Evolutionary conservation across 2,888 invertebrate genomes (phyloP), one percentile per base, ranked within the genome.

Genomic region (Leucozona laternaria): DNA sequence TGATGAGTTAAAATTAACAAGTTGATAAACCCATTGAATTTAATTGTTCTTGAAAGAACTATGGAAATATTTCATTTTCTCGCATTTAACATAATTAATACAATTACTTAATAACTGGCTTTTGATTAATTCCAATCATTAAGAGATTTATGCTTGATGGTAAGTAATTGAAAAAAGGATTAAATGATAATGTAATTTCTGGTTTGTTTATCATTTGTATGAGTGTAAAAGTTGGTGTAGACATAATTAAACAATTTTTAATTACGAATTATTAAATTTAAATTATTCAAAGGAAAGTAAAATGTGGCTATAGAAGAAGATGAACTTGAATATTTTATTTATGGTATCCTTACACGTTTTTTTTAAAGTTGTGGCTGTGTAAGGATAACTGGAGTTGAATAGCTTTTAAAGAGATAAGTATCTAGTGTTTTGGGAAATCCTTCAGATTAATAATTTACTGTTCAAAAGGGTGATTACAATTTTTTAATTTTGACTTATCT

Each of bases 1-100:
- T 37, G 22, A 34, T 70, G 75, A 71, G 50, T 25, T 58, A 50
- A 76, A 84, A 64, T 84, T 71, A 76, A 76, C 50, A 66, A 64
- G 45, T 75, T 79, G 84, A 84, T 84, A 76, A 75, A 84, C 79
- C 76, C 71, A 66, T 76, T 84, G 71, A 79, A 84, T 71, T 66
- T 45, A 28, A 0, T 45, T 40, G 40, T 22, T 5, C 31, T 8
- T 43, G 11, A n/a, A 43, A 13, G 10, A 10, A 10, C 17, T 8
- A 2, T 43, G n/a, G 7, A 43, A 45, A 15, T 45, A 45, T 45
- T 8, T 45, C n/a, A 17, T 7, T 10, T 45, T 8, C n/a, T 17
- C 43, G 17, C 8, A 45, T 45, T 45, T 4, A 40, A 5, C 15
- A 40, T 15, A 15, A 40, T 15, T 6, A 28, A 31, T 31, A 28